A percentile compares a stretch with the other conserved stretches of the same genome.
These are phyloP conservation scores for Larimichthys crocea DNA, from an alignment of 2,113 vertebrate genomes.

Conservation along the genomic window DNA sequence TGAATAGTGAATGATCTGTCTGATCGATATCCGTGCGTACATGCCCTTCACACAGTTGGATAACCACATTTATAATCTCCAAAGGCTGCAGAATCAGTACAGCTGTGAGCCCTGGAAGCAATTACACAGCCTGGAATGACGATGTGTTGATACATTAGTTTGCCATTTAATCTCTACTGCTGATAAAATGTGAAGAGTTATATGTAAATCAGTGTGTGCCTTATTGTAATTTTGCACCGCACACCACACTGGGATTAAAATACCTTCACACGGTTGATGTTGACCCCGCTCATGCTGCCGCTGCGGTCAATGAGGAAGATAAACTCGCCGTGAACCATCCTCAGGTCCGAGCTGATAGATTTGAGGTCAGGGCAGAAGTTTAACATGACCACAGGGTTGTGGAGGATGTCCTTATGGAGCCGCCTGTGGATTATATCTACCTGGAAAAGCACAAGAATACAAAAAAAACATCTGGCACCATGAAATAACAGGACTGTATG, in stretches of 20 bases:
- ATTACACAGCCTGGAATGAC: neutral
- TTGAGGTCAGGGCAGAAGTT: conserved; percentile 95
- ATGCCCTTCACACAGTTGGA: conserved; percentile 31
- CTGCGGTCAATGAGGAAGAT: conserved; percentile 96
- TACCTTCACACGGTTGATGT: conserved; percentile 90
- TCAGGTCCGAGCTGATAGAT: conserved; percentile 84
- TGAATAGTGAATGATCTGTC: conserved; percentile 24
- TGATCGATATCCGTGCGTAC: conserved; percentile 36
- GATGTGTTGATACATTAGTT: neutral
- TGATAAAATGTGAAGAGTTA: neutral
- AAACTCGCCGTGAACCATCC: conserved; percentile 90
- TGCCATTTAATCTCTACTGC: conserved; percentile 8
- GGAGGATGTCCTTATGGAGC: conserved; percentile 94
- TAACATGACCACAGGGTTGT: conserved; percentile 94
- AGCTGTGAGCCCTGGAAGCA: neutral
- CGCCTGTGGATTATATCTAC: conserved; percentile 92
- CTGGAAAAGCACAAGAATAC: conserved; percentile 72
- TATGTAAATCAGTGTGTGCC: conserved; percentile 18
- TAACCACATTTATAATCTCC: conserved; percentile 5
- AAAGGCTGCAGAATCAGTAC: conserved; percentile 2
- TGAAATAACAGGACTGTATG: neutral
- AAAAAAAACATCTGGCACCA: neutral
- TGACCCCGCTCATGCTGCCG: conserved; percentile 89
- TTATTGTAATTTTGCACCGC: neutral
- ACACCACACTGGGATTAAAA: neutral